Evolutionary conservation across 2,797 vertebrate species (phyloP).

Genomic region (Chromis chromis): DNA sequence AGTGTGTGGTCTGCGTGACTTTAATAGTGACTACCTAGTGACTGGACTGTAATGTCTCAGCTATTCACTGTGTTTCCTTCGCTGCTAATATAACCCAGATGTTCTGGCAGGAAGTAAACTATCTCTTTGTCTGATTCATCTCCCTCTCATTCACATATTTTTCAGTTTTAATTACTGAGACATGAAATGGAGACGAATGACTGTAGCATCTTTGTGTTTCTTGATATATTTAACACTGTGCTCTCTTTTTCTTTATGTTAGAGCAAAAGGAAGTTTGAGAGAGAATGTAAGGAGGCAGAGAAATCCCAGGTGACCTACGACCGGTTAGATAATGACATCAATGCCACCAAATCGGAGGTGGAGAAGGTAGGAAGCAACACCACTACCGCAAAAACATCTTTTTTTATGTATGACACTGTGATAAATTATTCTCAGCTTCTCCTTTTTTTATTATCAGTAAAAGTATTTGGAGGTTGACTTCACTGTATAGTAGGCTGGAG

Average conservation of each 20-base stretch:
- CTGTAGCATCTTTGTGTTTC: background rate
- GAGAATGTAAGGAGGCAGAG: constrained; percentile 96
- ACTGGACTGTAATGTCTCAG: constrained; percentile 78
- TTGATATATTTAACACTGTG: background rate
- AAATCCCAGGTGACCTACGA: constrained; percentile 95
- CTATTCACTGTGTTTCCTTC: constrained; percentile 76
- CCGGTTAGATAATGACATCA: constrained; percentile 94
- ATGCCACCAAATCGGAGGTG: constrained; percentile 98
- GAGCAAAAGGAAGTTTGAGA: constrained; percentile 99
- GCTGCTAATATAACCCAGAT: constrained; percentile 82
- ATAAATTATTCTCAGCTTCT: background rate
- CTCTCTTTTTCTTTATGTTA: constrained; percentile 57
- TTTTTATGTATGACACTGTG: background rate
- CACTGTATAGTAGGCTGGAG: background rate
- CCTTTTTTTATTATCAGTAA: background rate
- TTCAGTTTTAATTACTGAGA: background rate
- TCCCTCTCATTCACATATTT: constrained; percentile 51
- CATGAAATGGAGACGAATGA: constrained; percentile 5
- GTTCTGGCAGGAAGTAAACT: constrained; percentile 74
- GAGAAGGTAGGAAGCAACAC: constrained; percentile 90
- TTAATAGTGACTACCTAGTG: constrained; percentile 66
- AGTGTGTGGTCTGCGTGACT: constrained; percentile 64
- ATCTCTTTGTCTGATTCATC: constrained; percentile 70
- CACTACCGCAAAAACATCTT: background rate
- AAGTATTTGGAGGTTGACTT: constrained; percentile 12